Base-by-base conservation (phyloP, 2,113 vertebrate species). In the Gavia stellata region DNA sequence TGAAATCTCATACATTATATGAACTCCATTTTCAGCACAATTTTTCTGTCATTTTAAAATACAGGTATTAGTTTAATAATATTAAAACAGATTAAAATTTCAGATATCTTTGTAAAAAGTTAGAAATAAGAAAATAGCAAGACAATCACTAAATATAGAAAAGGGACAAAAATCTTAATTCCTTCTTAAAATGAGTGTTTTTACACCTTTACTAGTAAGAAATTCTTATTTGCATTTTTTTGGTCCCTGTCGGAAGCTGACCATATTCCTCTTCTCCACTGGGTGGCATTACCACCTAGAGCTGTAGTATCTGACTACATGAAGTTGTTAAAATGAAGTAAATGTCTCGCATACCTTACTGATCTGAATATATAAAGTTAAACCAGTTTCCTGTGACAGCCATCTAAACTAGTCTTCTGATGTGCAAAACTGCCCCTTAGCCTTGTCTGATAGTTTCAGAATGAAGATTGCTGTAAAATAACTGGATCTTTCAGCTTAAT, bases 281-380 rank as follows among this genome's bases (percentile, higher is more conserved):
- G 92, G 98, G 93, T 96, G 98, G 97, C 95, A 85, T 38, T 59
- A 45, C 28, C 34, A 68, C 56, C 86, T 45, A 90, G 68, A 75
- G 53, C 74, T 67, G 31, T 40, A 61, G 16, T 11, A 42, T 15
- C 40, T 62, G 13, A 42, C 58, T 84, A 21, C 17, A 26, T 4
- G 5, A 79, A 73, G 25, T 33, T 38, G 25, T 40, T 31, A 29
- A 14, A 44, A 26, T 28, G 28, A 80, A 90, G 31, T 29, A 63
- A 77, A 92, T 0, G 3, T 67, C n/a, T 53, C 8, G 0, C 73
- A 28, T 16, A 29, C 6, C 6, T 87, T 59, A 49, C 7, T 74
- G 42, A 59, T 44, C 50, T 40, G 38, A 55, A 52, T 50, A 28
- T 50, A 21, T 3, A 45, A 25, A 85, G 92, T 49, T 63, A 91